Evolutionary conservation across 2,888 invertebrate genomes (phyloP).

Genomic region (Leptopterna dolabrata): DNA sequence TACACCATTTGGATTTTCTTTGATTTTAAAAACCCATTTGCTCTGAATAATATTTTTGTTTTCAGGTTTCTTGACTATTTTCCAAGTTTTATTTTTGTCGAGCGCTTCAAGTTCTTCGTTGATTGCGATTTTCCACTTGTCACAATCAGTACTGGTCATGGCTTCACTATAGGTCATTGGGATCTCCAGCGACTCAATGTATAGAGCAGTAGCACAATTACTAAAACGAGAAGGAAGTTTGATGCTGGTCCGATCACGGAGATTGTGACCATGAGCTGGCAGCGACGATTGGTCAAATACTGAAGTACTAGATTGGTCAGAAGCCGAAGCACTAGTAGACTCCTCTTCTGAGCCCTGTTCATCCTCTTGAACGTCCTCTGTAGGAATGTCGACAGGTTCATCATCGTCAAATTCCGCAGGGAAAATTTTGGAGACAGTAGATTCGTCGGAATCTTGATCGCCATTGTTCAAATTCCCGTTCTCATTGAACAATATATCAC

Average conservation of each 20-base stretch:
- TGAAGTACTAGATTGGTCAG: no score
- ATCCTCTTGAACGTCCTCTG: no score
- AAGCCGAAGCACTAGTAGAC: background rate
- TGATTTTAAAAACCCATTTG: constrained; percentile 43
- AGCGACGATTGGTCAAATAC: no score
- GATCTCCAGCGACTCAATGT: no score
- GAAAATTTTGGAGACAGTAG: background rate
- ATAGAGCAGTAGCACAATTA: no score
- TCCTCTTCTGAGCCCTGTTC: background rate
- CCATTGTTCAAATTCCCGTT: no score
- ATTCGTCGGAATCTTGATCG: background rate
- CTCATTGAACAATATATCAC: background rate
- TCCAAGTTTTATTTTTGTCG: constrained; percentile 38
- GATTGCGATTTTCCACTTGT: constrained; percentile 39
- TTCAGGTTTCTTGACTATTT: background rate
- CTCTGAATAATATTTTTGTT: constrained; percentile 15
- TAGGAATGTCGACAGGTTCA: no score
- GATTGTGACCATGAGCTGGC: no score
- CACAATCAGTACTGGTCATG: background rate
- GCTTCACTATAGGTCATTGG: background rate
- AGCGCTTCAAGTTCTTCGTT: constrained; percentile 32
- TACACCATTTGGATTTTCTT: background rate
- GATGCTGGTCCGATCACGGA: no score
- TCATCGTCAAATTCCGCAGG: background rate
- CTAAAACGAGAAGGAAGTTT: no score